Evolutionary conservation across 2,797 vertebrate species (phyloP), one percentile per base, ranked within the genome.

Genomic region (Amazona ochrocephala): DNA sequence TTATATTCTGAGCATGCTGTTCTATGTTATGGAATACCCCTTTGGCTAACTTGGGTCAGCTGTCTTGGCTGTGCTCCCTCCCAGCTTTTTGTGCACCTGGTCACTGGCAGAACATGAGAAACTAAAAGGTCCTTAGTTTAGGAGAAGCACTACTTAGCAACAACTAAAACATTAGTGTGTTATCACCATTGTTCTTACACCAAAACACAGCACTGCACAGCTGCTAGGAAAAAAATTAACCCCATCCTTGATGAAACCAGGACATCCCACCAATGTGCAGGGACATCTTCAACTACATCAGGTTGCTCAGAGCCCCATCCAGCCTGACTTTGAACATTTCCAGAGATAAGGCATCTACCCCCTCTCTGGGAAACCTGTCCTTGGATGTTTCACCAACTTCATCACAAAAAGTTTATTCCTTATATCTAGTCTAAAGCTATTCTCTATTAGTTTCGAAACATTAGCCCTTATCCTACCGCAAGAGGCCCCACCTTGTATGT

Each of bases 321-420:
- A 18, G 21, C 7, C 41, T 50, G n/a, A 45, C 9, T 7, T 30
- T 50, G 42, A 62, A 10, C 21, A 14, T 68, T 32, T 68, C 3
- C 11, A 42, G n/a, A 1, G 4, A 10, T 10, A 12, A 9, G 18
- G 3, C 11, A 44, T 41, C 7, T 12, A 18, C 3, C 32, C 18
- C 29, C 9, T 61, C 18, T 45, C 13, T 75, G 27, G 21, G 37
- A 11, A 60, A 75, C 3, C 1, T 12, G 4, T 79, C 48, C 34
- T 32, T 58, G 32, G 48, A 5, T 5, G 6, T 44, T 84, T 65
- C 20, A 44, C 11, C 58, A 16, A 6, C 1, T 1, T 41, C 10
- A 75, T 24, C 7, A n/a, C 20, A 51, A 67, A 76, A 27, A 10
- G 4, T 18, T 32, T 67, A 13, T 32, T 82, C n/a, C 2, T 15